Evolutionary conservation across 2,113 vertebrate species (phyloP).

Genomic region (Alexandromys fortis): DNA sequence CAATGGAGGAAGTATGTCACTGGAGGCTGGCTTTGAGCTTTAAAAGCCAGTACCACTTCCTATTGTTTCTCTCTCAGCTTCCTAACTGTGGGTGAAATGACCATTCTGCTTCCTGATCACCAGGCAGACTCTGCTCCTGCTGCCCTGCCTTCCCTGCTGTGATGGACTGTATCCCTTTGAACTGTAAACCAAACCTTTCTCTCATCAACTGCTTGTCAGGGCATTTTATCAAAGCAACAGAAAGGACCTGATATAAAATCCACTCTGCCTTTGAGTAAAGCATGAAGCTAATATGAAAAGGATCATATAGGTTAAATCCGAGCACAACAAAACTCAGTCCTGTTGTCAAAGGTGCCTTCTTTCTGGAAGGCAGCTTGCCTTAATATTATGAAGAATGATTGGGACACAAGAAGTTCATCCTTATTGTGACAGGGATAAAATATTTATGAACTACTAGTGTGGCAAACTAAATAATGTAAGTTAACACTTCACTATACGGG

Average conservation of each 20-base stretch:
- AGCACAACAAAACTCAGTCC: background rate
- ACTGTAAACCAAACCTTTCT: background rate
- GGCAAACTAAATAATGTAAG: background rate
- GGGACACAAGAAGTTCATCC: background rate
- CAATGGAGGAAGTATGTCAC: background rate
- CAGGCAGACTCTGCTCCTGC: background rate
- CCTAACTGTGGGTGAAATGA: too few relatives aligned
- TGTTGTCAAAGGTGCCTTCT: background rate
- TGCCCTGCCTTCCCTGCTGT: background rate
- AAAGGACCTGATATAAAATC: background rate
- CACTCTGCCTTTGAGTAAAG: background rate
- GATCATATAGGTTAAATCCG: background rate
- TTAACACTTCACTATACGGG: background rate
- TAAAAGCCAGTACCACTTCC: background rate
- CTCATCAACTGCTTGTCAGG: background rate
- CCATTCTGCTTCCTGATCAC: background rate
- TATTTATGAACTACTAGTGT: background rate
- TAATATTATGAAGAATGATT: rapidly evolving
- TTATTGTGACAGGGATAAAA: background rate
- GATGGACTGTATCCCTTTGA: too few relatives aligned
- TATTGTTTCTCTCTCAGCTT: background rate
- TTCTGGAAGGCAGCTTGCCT: too few relatives aligned
- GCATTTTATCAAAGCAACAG: background rate
- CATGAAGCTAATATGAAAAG: background rate
- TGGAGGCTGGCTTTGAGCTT: background rate